These are phyloP conservation scores for Neomonachus schauinslandi DNA, from an alignment of 2,113 vertebrate genomes.

Conservation along the genomic window DNA sequence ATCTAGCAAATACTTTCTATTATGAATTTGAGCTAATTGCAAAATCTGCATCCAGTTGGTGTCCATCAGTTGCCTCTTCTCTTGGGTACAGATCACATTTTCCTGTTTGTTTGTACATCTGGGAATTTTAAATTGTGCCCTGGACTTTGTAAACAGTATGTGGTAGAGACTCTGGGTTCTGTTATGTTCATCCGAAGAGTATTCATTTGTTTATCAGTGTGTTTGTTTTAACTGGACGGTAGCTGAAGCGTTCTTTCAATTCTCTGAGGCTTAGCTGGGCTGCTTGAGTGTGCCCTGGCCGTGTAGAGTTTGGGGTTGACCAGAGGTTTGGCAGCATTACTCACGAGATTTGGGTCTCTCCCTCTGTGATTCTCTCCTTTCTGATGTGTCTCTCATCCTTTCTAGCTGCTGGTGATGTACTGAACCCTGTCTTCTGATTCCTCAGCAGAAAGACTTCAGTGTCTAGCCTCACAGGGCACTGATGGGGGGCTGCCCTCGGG, in stretches of 20 bases:
- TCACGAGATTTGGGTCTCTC: neutral
- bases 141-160: neutral
- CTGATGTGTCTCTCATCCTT: fast-evolving
- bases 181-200: neutral
- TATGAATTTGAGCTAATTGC: neutral
- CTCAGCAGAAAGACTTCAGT: neutral
- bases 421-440: neutral
- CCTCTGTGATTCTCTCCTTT: neutral
- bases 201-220: neutral
- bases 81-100: neutral
- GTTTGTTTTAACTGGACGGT: neutral
- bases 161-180: neutral
- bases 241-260: neutral
- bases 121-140: neutral
- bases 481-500: neutral
- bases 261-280: neutral
- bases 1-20: neutral
- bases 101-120: neutral
- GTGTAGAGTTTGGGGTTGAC: neutral
- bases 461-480: neutral
- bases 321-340: neutral
- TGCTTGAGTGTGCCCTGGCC: too few relatives aligned
- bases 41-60: neutral
- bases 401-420: too few relatives aligned
- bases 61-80: neutral